Evolutionary conservation across 2,113 vertebrate genomes (phyloP).

Genomic region (Fulica atra): DNA sequence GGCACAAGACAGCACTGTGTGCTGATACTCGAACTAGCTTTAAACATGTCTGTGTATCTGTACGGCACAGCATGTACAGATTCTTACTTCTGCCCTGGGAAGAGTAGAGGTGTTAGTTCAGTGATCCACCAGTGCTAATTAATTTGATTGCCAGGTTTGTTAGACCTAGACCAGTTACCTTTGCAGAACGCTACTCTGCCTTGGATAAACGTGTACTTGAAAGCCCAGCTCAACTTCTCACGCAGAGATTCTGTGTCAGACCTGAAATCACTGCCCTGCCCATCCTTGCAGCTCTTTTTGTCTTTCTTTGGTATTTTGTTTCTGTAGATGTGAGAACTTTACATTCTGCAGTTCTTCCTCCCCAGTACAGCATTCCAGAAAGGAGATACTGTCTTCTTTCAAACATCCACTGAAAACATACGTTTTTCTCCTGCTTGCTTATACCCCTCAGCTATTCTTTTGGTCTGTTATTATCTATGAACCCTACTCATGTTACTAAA

Average conservation of each 20-base stretch:
- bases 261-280: background rate
- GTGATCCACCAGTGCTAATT: background rate
- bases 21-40: background rate
- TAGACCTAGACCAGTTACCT: constrained; percentile 4
- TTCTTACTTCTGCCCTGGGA: background rate
- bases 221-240: constrained; percentile 18
- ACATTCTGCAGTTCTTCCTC: background rate
- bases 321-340: background rate
- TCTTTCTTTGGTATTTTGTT: constrained; percentile 11
- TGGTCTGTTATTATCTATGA: background rate
- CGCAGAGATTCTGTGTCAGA: background rate
- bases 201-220: background rate
- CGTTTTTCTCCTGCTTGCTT: background rate
- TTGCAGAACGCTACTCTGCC: background rate
- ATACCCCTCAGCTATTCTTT: background rate
- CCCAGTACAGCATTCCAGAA: background rate
- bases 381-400: background rate
- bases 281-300: constrained; percentile 5
- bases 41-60: background rate
- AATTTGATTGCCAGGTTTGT: constrained; percentile 38
- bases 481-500: background rate
- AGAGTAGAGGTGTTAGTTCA: constrained; percentile 18
- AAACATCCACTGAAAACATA: background rate
- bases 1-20: background rate
- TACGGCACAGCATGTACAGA: background rate